Evolutionary conservation across 53 echinoderm and acorn worm species (phyloP).

Genomic region (Crossaster papposus): DNA sequence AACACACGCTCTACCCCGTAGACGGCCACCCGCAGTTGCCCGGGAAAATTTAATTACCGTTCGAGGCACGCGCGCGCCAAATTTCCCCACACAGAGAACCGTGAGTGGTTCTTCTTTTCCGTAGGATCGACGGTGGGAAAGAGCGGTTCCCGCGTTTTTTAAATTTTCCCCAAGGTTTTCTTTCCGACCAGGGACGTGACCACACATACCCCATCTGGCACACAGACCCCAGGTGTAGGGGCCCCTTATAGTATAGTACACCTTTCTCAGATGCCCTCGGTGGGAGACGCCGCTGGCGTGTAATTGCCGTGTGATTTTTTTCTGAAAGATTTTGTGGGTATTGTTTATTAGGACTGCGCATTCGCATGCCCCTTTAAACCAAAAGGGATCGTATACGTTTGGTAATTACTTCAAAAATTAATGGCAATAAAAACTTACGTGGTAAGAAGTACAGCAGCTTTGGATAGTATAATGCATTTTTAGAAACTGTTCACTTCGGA

Average conservation of each 20-base stretch:
- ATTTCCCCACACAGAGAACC: background rate
- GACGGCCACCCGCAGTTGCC: constrained; percentile 55
- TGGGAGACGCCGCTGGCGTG: background rate
- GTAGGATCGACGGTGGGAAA: no score
- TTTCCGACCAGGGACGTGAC: background rate
- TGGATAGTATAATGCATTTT: no score
- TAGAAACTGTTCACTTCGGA: no score
- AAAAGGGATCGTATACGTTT: no score
- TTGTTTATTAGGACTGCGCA: background rate
- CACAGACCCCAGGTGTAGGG: constrained; percentile 6
- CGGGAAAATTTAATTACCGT: constrained; percentile 52
- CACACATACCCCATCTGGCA: constrained; percentile 1
- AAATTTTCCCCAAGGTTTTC: constrained; percentile 14
- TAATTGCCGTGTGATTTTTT: constrained; percentile 34
- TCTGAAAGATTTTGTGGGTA: background rate
- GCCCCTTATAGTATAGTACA: no score
- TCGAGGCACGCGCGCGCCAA: constrained; percentile 51
- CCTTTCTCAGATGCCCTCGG: constrained; percentile 5
- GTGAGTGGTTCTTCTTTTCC: background rate
- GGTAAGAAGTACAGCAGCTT: no score
- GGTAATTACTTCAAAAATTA: no score
- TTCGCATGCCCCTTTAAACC: background rate
- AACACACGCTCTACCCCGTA: constrained; percentile 3
- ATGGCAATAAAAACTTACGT: no score
- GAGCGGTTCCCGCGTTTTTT: constrained; percentile 5